Evolutionary conservation across 2,888 invertebrate genomes (phyloP), one percentile per base, ranked within the genome.

Genomic region (Seladonia tumulorum): DNA sequence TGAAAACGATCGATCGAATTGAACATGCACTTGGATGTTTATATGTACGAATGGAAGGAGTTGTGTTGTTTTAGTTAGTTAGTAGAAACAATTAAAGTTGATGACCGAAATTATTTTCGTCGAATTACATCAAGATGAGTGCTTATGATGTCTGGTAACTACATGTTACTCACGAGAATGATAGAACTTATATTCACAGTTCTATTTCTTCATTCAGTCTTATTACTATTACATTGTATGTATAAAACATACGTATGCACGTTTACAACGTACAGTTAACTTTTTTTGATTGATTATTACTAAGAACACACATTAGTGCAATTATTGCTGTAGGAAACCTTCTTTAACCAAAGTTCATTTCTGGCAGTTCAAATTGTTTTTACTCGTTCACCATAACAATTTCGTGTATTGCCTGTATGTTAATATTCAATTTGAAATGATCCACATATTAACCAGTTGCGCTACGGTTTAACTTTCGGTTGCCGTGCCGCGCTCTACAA

Each of bases 261-360:
- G 25, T 25, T 57, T 22, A n/a, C 5, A n/a, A 70, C n/a, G 42
- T n/a, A n/a, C 22, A 42, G 0, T 39, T 70, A 12, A 70, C n/a
- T 29, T 63, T 22, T 5, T 2, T n/a, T 42, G 14, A 42, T 42
- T 22, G n/a, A 70, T 42, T 42, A n/a, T 39, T n/a, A n/a, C 22
- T 70, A n/a, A 70, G n/a, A 5, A 42, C 12, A n/a, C n/a, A n/a
- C n/a, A n/a, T n/a, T 42, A 70, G 14, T n/a, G 22, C 22, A 47
- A 22, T 35, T 22, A 29, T 22, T 14, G 29, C 70, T 42, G 25
- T 25, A 5, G 16, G 45, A 29, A 14, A 42, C n/a, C 72, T 75
- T 81, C 71, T 76, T 76, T 75, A 83, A 83, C 42, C 71, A 76
- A 79, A 68, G 29, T 22, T 66, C 2, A 22, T 39, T 66, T 35